A percentile compares a stretch with the other conserved stretches of the same genome.
Conservation (phyloP, 2,113 vertebrate species). For the Chlamydotis undulata region DNA sequence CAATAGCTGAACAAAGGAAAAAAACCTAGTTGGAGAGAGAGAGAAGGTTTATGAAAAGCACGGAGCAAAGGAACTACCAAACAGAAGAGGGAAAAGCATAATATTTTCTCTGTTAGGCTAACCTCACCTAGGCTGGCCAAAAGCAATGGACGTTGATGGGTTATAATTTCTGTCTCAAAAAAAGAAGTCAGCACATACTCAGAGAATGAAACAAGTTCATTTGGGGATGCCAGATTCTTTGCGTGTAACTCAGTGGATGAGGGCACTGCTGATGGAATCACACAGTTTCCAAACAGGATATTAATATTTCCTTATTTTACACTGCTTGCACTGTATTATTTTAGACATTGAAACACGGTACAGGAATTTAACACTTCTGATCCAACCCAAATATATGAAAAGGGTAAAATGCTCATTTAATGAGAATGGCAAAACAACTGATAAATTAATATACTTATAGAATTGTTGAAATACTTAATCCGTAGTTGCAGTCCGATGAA, state of each 20-base stretch:
- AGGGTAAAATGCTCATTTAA: background rate
- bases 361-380: background rate
- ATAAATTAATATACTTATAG: background rate
- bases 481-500: background rate
- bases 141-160: background rate
- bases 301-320: conserved; percentile 52
- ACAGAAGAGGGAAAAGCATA: background rate
- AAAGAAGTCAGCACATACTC: background rate
- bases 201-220: background rate
- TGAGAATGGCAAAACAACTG: background rate
- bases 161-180: background rate
- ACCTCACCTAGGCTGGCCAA: background rate
- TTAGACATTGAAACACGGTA: background rate
- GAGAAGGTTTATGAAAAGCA: background rate
- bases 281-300: background rate
- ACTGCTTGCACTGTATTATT: background rate
- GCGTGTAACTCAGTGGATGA: background rate
- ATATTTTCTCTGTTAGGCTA: background rate
- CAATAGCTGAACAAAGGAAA: background rate
- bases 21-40: background rate
- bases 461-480: background rate
- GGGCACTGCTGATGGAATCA: background rate
- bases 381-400: background rate
- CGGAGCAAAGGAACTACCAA: background rate
- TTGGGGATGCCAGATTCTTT: background rate